Base-by-base conservation (phyloP, 2,113 vertebrate species). In the Pagrus major region DNA sequence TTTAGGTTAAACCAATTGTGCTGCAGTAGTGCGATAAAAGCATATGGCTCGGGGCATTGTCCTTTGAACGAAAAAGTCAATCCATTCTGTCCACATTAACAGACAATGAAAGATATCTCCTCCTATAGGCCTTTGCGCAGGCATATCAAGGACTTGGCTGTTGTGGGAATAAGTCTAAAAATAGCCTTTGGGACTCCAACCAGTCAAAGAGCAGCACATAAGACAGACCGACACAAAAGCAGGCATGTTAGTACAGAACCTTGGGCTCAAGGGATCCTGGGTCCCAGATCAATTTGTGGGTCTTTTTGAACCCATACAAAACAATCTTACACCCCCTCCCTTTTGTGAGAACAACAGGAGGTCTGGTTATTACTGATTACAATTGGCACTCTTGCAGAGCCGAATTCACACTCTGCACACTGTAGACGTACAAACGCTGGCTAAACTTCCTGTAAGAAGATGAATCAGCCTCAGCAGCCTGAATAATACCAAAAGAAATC, bases 311-410 rank as follows among this genome's bases (percentile, higher is more conserved):
- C 61, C 54, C 7, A 49, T 80, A 86, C 59, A 71, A 84, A 86
- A 81, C 81, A 80, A 78, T 61, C 67, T 65, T 61, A 14, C 74
- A 41, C 61, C 41, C 39, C 25, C 51, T 78, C 73, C 46, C 31
- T 76, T 81, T 73, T 68, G 47, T 81, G 60, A 81, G 61, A 86
- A 68, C 68, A 77, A 61, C 80, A 72, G 73, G 82, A 87, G 61
- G 80, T 71, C 78, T 86, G 81, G 37, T 79, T 80, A 87, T 81
- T 84, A 76, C 81, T 87, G 87, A 79, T 92, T 86, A 80, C 72
- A 90, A 80, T 25, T 87, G 80, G 73, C 78, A 68, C 35, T 60
- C 70, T 71, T 66, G 56, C 81, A 74, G 56, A 84, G 72, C 70
- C 49, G 67, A 65, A 76, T 75, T 88, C 60, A 74, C 37, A 73